phyloP scores from a whole-genome alignment of 2,888 invertebrate genomes.

The Acanthosoma haemorrhoidale region DNA sequence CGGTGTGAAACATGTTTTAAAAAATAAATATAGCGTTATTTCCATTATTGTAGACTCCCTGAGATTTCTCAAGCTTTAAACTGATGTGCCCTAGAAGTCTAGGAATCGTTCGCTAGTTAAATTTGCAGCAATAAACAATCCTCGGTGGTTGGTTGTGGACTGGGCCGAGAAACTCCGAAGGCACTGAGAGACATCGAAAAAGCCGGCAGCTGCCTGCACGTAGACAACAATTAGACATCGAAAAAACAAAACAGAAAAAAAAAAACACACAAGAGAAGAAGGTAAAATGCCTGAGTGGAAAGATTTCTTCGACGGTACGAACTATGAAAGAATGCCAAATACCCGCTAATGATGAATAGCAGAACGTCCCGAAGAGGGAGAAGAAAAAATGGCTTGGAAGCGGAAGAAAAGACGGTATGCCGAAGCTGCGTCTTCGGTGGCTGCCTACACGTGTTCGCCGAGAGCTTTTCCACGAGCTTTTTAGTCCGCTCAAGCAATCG shows the following conservation, averaged over 20 bases:
- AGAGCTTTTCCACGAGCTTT: not conserved
- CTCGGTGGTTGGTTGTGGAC: not conserved
- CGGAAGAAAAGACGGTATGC: constrained; percentile 5
- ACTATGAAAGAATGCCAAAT: constrained; percentile 23
- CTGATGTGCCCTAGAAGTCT: no score
- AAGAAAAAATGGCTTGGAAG: not conserved
- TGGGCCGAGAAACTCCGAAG: not conserved
- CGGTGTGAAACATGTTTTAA: no score
- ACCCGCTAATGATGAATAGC: constrained; percentile 25
- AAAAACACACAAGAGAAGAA: no score
- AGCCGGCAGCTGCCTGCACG: constrained; percentile 16
- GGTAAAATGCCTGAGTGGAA: constrained; percentile 2
- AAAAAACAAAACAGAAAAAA: no score
- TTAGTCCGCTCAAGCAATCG: not conserved
- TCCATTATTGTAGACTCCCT: no score
- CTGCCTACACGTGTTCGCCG: not conserved
- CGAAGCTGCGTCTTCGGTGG: not conserved
- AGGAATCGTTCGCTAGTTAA: no score
- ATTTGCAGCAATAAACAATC: not conserved
- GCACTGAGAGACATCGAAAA: constrained; percentile 5
- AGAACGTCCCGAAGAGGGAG: not conserved
- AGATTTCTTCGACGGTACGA: not conserved
- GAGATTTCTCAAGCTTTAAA: no score
- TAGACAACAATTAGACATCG: constrained; percentile 9
- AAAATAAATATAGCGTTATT: no score